Evolutionary conservation across 2,797 vertebrate species (phyloP), one percentile per base, ranked within the genome.

Genomic region (Tragelaphus eurycerus): DNA sequence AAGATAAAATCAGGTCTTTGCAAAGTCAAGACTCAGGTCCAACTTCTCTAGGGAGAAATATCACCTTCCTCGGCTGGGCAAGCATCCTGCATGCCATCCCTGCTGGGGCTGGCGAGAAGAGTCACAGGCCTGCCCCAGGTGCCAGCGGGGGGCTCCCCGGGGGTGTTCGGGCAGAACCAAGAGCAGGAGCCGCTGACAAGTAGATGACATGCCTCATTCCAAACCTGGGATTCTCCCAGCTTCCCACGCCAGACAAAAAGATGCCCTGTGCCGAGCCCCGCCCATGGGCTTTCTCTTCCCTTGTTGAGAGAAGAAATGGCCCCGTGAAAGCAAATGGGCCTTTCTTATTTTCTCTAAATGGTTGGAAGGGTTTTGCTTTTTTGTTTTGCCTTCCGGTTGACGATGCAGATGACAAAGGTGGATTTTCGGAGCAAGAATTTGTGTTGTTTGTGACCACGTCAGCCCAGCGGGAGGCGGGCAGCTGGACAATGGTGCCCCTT

Each of bases 401-500:
- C 1, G 62, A 55, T n/a, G 2, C 8, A 55, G 90, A 48, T 17
- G 95, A 93, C 38, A 88, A 78, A 79, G n/a, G 54, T 19, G 8
- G 15, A 1, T 93, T 96, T 96, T 59, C 52, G 43, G 52, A 95
- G 85, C 71, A 94, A 94, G 93, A 74, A 84, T 95, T 79, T 31
- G 57, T 90, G 55, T 87, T 96, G 95, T 88, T 97, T 94, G 34
- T 14, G 76, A 11, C 95, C 38, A 0, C 21, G 43, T 83, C 93
- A 78, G 97, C 96, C 87, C 96, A 94, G 98, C 97, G 90, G 89
- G 96, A 95, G 97, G 98, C 90, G 93, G 98, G 98, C 98, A 98
- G 82, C 86, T 98, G 97, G 97, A 98, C 99, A 98, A 99, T 98
- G 98, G 98, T 97, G 98, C 98, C 99, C 99, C 99, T 98, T 74